A percentile compares a stretch with the other conserved stretches of the same genome.
These are phyloP conservation scores for Heliconius hermathena DNA, from an alignment of 1,140 invertebrate genomes.

Conservation along the genomic window DNA sequence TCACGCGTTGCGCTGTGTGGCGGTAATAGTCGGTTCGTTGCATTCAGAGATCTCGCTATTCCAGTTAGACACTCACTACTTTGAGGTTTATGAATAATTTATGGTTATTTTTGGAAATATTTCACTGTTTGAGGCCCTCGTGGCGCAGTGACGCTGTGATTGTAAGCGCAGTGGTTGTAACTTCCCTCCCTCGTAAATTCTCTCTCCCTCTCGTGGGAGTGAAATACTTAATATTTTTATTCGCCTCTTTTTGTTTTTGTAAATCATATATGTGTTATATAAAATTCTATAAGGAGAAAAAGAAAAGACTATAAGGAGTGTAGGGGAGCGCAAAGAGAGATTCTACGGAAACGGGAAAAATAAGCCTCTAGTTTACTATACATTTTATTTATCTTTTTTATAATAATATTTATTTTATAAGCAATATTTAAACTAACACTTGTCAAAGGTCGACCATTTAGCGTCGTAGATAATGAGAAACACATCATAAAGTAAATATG, in stretches of 20 bases:
- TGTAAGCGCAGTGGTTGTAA: background rate
- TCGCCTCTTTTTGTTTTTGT: too few species aligned
- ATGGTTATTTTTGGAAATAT: too few species aligned
- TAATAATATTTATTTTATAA: too few species aligned
- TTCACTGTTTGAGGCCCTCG: too few species aligned
- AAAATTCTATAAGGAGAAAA: too few species aligned
- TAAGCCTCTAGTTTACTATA: too few species aligned
- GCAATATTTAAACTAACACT: background rate
- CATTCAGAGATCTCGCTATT: background rate
- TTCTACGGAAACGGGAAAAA: too few species aligned
- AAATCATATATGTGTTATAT: too few species aligned
- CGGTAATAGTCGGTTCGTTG: background rate
- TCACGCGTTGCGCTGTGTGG: background rate
- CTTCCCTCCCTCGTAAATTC: too few species aligned
- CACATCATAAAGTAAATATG: slow-evolving; percentile 7
- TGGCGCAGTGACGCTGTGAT: background rate
- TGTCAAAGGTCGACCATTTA: background rate
- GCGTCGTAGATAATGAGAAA: background rate
- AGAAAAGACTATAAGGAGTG: too few species aligned
- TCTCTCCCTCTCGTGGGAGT: background rate
- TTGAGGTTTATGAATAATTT: background rate
- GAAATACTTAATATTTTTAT: background rate
- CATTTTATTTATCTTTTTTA: too few species aligned
- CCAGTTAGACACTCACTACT: background rate
- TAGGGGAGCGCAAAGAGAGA: too few species aligned